These are phyloP conservation scores for Troides oblongomaculatus DNA, from an alignment of 2,888 invertebrate genomes.

Conservation along the genomic window DNA sequence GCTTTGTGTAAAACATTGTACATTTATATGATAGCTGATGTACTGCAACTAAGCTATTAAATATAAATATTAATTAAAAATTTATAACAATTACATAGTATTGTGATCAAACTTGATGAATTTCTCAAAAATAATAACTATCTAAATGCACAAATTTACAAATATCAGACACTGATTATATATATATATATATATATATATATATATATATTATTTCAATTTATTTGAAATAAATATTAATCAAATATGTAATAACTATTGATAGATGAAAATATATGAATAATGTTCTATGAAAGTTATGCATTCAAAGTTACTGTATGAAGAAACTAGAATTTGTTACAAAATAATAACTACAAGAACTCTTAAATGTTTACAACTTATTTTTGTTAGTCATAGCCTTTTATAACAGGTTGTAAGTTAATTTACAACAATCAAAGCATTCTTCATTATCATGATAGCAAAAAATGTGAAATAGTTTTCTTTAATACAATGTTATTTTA, in stretches of 20 bases:
- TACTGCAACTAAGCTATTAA: not conserved
- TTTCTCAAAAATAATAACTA: conserved; percentile 1
- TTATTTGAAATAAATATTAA: not conserved
- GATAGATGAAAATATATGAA: not conserved
- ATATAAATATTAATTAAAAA: not conserved
- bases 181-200: too few species aligned
- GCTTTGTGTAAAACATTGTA: not conserved
- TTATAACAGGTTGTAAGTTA: conserved; percentile 18
- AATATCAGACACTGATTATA: conserved; percentile 21
- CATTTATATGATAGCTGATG: too few species aligned
- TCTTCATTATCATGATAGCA: not conserved
- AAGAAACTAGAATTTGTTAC: conserved; percentile 14
- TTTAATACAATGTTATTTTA: not conserved
- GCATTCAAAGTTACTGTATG: not conserved
- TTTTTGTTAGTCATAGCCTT: conserved; percentile 32
- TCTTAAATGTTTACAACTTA: not conserved
- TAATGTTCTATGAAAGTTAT: not conserved
- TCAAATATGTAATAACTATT: not conserved
- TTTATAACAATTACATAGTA: not conserved
- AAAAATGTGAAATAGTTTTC: not conserved
- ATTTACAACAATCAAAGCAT: conserved; percentile 19
- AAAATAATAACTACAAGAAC: not conserved
- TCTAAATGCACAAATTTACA: not conserved
- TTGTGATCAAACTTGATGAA: conserved; percentile 37
- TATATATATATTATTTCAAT: not conserved